Evolutionary conservation across 1,140 invertebrate species (phyloP).

Genomic region (Metaphire vulgaris): DNA sequence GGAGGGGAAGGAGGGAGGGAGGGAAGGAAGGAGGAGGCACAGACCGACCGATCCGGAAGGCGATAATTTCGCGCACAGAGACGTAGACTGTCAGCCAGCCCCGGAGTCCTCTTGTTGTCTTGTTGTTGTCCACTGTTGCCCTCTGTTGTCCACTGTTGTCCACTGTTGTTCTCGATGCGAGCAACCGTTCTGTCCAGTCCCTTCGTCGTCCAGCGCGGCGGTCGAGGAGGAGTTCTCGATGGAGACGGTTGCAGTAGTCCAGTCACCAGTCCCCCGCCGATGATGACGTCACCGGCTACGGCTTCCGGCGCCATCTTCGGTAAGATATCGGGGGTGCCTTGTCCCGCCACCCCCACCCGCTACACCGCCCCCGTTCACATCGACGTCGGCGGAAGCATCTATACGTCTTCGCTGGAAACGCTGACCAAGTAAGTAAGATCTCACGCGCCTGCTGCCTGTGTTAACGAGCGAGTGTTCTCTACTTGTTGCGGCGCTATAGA

Average conservation of each 20-base stretch:
- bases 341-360: conserved; percentile 79
- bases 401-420: conserved; percentile 90
- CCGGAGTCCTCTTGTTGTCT: not conserved
- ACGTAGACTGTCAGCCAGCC: too few species aligned
- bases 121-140: too few species aligned
- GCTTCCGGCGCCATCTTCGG: conserved; percentile 10
- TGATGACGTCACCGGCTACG: conserved; percentile 9
- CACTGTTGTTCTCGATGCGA: too few species aligned
- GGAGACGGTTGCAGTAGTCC: conserved; percentile 6
- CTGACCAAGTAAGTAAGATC: conserved; percentile 74
- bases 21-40: too few species aligned
- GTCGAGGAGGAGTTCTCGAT: not conserved
- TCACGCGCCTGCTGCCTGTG: too few species aligned
- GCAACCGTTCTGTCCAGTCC: conserved; percentile 14
- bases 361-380: conserved; percentile 94
- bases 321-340: conserved; percentile 68
- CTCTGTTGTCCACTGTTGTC: too few species aligned
- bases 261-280: conserved; percentile 3
- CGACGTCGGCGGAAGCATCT: conserved; percentile 92
- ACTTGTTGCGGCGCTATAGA: too few species aligned
- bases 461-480: too few species aligned
- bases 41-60: too few species aligned
- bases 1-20: too few species aligned
- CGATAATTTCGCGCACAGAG: too few species aligned
- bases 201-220: conserved; percentile 9